Evolutionary conservation across 2,113 vertebrate genomes (phyloP).

Genomic region (Nipponia nippon): DNA sequence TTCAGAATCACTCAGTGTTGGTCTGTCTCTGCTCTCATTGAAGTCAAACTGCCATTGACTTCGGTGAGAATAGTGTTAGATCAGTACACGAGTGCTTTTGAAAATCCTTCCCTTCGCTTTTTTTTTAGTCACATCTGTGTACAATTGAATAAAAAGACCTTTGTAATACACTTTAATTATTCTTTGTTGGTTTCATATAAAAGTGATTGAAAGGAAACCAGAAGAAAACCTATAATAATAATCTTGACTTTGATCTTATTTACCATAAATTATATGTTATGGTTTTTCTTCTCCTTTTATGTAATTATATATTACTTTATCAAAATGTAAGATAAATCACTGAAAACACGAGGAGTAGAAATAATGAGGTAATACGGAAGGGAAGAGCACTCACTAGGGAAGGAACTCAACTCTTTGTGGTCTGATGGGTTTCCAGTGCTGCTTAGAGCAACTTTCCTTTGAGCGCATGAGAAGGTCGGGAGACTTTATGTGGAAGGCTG

Average conservation of each 20-base stretch:
- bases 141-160: conserved; percentile 41
- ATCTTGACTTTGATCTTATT: conserved; percentile 50
- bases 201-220: conserved; percentile 49
- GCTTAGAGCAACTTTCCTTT: not conserved
- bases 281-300: conserved; percentile 18
- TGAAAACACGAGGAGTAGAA: not conserved
- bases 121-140: conserved; percentile 35
- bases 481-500: not conserved
- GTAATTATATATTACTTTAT: conserved; percentile 28
- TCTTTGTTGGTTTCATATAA: conserved; percentile 33
- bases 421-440: not conserved
- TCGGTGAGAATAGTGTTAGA: not conserved
- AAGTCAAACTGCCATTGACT: not conserved
- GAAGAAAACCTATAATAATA: conserved; percentile 29
- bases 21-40: conserved; percentile 6
- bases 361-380: not conserved
- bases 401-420: rapidly evolving
- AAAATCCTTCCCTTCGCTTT: not conserved
- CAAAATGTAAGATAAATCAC: conserved; percentile 1
- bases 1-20: not conserved
- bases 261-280: conserved; percentile 3
- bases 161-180: conserved; percentile 47
- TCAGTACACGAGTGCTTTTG: not conserved
- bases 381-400: not conserved
- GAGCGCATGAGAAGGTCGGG: not conserved